Percentiles rank a stretch among this genome's conserved stretches.
Evolutionary conservation across 92 coral and sea anemone species (phyloP).

Genomic region (Umimayanthus chanpuru): DNA sequence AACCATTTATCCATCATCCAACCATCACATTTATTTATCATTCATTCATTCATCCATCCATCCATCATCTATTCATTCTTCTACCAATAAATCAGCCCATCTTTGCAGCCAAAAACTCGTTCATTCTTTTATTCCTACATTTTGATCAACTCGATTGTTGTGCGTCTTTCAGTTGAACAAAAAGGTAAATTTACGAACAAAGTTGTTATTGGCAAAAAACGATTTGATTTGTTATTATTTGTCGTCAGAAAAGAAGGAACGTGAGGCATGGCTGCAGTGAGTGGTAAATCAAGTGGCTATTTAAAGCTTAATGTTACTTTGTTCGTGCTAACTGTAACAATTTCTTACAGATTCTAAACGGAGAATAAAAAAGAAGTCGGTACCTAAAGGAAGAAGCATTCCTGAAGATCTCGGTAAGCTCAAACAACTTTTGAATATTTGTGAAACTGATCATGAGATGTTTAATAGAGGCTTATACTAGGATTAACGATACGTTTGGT

Average conservation of each 20-base stretch:
- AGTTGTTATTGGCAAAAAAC: too few species aligned
- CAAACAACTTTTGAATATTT: too few species aligned
- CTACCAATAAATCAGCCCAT: background rate
- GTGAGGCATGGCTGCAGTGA: too few species aligned
- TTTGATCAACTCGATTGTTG: background rate
- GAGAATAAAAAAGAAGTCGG: constrained; percentile 22
- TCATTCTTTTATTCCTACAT: background rate
- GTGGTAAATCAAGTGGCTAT: background rate
- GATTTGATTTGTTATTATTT: too few species aligned
- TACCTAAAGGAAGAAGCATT: constrained; percentile 32
- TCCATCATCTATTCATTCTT: background rate
- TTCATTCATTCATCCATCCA: background rate
- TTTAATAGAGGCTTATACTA: too few species aligned
- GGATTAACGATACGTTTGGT: too few species aligned
- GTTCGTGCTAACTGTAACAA: background rate
- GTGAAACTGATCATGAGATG: too few species aligned
- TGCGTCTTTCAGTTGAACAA: background rate
- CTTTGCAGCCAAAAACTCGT: background rate
- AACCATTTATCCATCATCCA: background rate
- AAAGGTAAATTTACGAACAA: background rate
- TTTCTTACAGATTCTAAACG: constrained; percentile 29
- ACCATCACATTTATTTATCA: too few species aligned
- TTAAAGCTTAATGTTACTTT: background rate
- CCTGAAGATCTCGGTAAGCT: constrained; percentile 41
- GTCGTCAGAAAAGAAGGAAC: too few species aligned